Conservation (phyloP, 1,140 invertebrate species). For the Zaprionus inermis region DNA sequence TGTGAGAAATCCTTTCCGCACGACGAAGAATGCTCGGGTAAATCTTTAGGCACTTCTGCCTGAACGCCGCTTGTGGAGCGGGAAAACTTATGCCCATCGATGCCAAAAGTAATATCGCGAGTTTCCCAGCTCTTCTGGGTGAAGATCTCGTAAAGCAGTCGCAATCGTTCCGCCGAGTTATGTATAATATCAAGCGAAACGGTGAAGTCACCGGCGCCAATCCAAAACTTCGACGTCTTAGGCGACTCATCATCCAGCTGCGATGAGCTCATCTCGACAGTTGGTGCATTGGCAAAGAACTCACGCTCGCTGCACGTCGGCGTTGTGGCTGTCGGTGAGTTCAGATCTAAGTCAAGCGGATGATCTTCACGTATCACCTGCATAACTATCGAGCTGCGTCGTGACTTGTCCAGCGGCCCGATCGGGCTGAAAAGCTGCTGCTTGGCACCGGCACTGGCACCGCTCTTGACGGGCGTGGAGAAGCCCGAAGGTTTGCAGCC, state of each 20-base stretch:
- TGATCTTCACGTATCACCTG: constrained; percentile 77
- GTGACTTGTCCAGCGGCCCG: constrained; percentile 49
- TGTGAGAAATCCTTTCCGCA: constrained; percentile 66
- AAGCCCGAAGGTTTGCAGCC: constrained; percentile 51
- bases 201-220: constrained; percentile 63
- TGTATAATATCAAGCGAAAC: constrained; percentile 62
- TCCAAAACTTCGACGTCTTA: constrained; percentile 65
- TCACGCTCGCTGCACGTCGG: constrained; percentile 55
- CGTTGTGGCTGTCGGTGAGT: constrained; percentile 37
- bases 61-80: neutral
- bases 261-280: constrained; percentile 59
- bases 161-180: constrained; percentile 57
- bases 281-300: constrained; percentile 74
- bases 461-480: constrained; percentile 68
- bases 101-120: constrained; percentile 70
- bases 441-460: constrained; percentile 32
- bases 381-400: constrained; percentile 75
- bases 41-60: neutral
- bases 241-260: constrained; percentile 37
- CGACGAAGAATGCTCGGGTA: constrained; percentile 59
- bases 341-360: constrained; percentile 57
- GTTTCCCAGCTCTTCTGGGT: constrained; percentile 72
- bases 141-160: constrained; percentile 74
- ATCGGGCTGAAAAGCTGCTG: constrained; percentile 68
- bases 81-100: constrained; percentile 69